Conservation (phyloP, 2,113 vertebrate genomes). For the Eurystomus gularis region DNA sequence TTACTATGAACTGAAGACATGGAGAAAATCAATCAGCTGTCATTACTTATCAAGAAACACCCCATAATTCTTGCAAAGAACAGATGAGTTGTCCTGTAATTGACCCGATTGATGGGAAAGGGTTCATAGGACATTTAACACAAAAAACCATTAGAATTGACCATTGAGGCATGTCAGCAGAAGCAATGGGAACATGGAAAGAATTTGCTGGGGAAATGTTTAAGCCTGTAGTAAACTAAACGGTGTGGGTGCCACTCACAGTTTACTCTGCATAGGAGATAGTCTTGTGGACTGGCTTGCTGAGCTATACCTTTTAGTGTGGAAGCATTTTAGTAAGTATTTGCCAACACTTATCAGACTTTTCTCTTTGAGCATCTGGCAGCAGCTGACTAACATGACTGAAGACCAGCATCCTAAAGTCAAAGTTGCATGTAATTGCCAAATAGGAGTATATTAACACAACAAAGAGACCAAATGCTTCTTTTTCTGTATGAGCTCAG, state of each 20-base stretch:
- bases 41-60: background rate
- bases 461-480: background rate
- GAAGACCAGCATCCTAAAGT: constrained; percentile 10
- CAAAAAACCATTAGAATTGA: background rate
- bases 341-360: background rate
- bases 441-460: background rate
- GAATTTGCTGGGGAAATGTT: background rate
- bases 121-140: background rate
- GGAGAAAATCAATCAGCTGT: constrained; percentile 4
- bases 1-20: background rate
- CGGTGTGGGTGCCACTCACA: background rate
- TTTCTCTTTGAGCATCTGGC: background rate
- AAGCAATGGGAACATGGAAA: background rate
- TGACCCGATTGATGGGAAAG: background rate
- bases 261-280: background rate
- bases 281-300: background rate
- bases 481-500: background rate
- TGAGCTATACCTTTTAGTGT: background rate
- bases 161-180: background rate
- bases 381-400: constrained; percentile 4
- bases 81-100: background rate
- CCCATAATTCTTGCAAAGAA: background rate
- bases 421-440: constrained; percentile 24
- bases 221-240: background rate
- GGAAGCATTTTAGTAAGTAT: background rate